phyloP scores from a whole-genome alignment of 2,113 vertebrate genomes.

The Grammomys dolichurus region DNA sequence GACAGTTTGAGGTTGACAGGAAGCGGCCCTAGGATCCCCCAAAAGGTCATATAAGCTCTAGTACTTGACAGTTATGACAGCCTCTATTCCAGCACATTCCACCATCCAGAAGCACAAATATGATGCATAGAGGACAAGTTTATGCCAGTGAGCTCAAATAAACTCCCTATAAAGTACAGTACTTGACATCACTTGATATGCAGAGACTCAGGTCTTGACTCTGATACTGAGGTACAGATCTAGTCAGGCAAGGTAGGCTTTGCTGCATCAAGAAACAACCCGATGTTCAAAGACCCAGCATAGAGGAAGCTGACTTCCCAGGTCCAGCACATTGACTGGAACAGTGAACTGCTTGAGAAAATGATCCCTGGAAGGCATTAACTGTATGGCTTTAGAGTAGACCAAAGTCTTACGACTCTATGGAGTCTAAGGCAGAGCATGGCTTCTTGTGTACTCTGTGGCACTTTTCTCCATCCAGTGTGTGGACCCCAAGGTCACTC shows the following conservation, averaged over 20 bases:
- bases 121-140: not conserved
- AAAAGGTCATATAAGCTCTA: not conserved
- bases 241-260: not conserved
- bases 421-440: too few species aligned
- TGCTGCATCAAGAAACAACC: not conserved
- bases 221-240: not conserved
- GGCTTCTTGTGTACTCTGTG: not conserved
- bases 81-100: not conserved
- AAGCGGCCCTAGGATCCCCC: not conserved
- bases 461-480: not conserved
- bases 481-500: not conserved
- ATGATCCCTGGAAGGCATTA: not conserved
- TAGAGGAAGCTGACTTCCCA: not conserved
- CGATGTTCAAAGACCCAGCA: not conserved
- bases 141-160: not conserved
- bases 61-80: not conserved
- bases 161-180: not conserved
- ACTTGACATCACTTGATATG: not conserved
- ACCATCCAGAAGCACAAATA: not conserved
- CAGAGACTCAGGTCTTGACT: not conserved
- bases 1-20: not conserved
- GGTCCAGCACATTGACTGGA: not conserved
- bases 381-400: fast-evolving
- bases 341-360: not conserved
- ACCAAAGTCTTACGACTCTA: not conserved